These are phyloP conservation scores for Anthonomus grandis DNA, from an alignment of 1,140 invertebrate genomes.

Conservation along the genomic window DNA sequence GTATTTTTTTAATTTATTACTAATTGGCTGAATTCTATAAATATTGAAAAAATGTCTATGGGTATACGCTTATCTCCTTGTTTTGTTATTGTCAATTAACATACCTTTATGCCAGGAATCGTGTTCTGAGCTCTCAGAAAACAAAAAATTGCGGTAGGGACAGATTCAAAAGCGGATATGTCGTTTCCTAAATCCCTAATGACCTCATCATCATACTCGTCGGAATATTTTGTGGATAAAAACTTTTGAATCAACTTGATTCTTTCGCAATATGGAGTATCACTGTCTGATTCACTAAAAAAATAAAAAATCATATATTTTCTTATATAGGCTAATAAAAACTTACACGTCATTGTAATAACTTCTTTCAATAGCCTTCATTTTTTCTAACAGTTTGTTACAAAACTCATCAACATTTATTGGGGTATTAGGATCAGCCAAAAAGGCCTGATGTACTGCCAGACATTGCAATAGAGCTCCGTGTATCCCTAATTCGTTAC, in stretches of 20 bases:
- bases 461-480: conserved; percentile 65
- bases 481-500: conserved; percentile 61
- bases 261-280: conserved; percentile 52
- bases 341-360: neutral
- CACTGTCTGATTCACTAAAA: conserved; percentile 13
- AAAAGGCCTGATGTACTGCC: conserved; percentile 57
- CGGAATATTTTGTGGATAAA: conserved; percentile 43
- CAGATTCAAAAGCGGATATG: conserved; percentile 65
- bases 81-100: no score
- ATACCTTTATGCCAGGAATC: conserved; percentile 57
- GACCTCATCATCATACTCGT: conserved; percentile 52
- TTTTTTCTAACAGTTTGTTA: conserved; percentile 56
- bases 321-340: neutral
- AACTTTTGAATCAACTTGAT: conserved; percentile 53
- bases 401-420: conserved; percentile 55
- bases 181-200: conserved; percentile 59
- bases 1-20: no score
- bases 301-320: neutral
- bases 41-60: conserved; percentile 1
- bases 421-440: conserved; percentile 48
- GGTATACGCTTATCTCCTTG: no score
- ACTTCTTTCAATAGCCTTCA: conserved; percentile 54
- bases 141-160: conserved; percentile 74
- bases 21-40: no score
- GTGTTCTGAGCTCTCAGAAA: conserved; percentile 62